Conservation (phyloP, 1,140 invertebrate species). For the Trichonephila inaurata region DNA sequence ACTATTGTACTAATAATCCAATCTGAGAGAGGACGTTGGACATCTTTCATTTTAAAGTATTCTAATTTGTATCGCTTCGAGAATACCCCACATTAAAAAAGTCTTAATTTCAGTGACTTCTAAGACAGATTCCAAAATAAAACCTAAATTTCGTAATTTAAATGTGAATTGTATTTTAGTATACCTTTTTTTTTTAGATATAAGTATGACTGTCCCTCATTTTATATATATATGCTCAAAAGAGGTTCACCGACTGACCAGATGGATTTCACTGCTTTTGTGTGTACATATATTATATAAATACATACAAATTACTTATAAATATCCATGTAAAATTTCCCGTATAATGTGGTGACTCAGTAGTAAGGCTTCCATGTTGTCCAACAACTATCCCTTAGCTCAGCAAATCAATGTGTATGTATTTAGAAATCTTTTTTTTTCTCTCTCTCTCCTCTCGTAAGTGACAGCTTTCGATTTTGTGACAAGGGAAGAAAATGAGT, state of each 20-base stretch:
- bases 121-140: too few species aligned
- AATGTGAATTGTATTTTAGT: too few species aligned
- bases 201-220: too few species aligned
- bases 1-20: too few species aligned
- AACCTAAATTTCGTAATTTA: too few species aligned
- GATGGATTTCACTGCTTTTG: slow-evolving; percentile 57
- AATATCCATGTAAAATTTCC: slow-evolving; percentile 65
- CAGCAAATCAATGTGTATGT: slow-evolving; percentile 63
- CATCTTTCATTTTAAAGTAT: too few species aligned
- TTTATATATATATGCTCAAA: slow-evolving; percentile 14
- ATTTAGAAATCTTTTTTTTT: background rate
- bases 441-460: background rate
- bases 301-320: slow-evolving; percentile 64
- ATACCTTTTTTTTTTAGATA: too few species aligned
- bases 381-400: slow-evolving; percentile 73
- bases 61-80: too few species aligned
- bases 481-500: background rate
- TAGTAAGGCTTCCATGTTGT: slow-evolving; percentile 76
- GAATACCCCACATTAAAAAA: too few species aligned
- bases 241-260: background rate
- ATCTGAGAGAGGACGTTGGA: too few species aligned
- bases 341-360: slow-evolving; percentile 68
- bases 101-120: too few species aligned
- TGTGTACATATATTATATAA: slow-evolving; percentile 73
- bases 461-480: background rate